These are phyloP conservation scores for Podarcis cretensis DNA, from an alignment of 2,113 vertebrate genomes.

Conservation along the genomic window DNA sequence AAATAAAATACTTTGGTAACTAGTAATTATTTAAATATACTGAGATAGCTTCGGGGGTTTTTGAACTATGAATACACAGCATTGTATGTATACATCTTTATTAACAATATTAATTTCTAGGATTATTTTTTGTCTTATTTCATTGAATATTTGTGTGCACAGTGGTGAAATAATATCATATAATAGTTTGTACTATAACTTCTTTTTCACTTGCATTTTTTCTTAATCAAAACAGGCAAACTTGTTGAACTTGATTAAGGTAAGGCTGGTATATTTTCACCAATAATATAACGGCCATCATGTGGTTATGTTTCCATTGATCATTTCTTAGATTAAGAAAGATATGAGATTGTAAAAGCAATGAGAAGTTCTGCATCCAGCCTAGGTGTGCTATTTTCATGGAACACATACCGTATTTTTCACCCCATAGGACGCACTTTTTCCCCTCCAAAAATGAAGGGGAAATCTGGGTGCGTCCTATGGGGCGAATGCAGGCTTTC, in stretches of 20 bases:
- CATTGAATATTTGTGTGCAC: slow-evolving; percentile 3
- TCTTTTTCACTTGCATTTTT: background rate
- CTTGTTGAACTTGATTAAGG: background rate
- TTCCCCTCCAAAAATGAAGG: too few species aligned
- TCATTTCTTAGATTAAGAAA: background rate
- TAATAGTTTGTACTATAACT: slow-evolving; percentile 2
- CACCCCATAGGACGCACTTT: too few species aligned
- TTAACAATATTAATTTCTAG: slow-evolving; percentile 18
- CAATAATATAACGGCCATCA: too few species aligned
- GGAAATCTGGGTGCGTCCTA: too few species aligned
- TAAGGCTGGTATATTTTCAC: background rate
- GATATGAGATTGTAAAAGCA: background rate
- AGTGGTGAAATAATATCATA: background rate
- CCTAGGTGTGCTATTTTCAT: background rate
- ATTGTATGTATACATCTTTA: background rate
- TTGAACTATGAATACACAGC: background rate
- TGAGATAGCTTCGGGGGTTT: background rate
- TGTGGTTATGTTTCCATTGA: background rate
- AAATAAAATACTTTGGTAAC: background rate
- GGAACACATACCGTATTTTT: too few species aligned
- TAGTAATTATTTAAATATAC: background rate
- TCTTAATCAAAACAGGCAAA: background rate
- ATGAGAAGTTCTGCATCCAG: background rate
- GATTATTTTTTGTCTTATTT: slow-evolving; percentile 20
- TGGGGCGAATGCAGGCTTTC: too few species aligned